Conservation (phyloP, 30 jellyfish, hydroid and myxozoan genomes). For the Pelagia noctiluca region DNA sequence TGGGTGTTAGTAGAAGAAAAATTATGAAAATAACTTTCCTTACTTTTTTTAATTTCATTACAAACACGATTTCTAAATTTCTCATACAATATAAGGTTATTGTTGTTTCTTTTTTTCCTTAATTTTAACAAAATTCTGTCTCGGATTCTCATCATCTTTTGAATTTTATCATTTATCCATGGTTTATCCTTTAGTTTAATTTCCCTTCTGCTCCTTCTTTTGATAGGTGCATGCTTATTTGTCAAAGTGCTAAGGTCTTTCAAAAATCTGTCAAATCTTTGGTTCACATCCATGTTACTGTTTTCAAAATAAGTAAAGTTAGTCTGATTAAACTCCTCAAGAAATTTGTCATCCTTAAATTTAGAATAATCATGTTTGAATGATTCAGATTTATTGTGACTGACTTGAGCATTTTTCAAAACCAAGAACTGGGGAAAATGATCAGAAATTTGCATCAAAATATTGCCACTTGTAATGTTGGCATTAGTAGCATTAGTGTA, state of each 20-base stretch:
- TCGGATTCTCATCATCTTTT: no score
- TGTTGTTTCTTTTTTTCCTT: constrained; percentile 12
- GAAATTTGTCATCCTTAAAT: constrained; percentile 32
- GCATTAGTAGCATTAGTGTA: constrained; percentile 33
- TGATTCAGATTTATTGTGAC: constrained; percentile 29
- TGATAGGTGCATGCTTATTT: constrained; percentile 46
- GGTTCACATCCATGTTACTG: constrained; percentile 43
- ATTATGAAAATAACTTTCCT: constrained; percentile 33
- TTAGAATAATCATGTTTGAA: constrained; percentile 42
- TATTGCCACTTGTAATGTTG: constrained; percentile 48
- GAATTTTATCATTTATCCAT: no score
- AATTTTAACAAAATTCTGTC: constrained; percentile 33
- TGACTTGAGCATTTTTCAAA: constrained; percentile 38
- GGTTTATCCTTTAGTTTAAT: constrained; percentile 36
- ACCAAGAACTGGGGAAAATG: constrained; percentile 57
- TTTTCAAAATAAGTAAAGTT: constrained; percentile 29
- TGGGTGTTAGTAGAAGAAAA: constrained; percentile 16
- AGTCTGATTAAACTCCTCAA: constrained; percentile 30
- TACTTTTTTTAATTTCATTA: constrained; percentile 41
- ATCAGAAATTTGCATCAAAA: constrained; percentile 42
- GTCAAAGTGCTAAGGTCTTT: constrained; percentile 30
- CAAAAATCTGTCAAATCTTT: constrained; percentile 25
- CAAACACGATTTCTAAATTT: constrained; percentile 37
- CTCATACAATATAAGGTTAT: constrained; percentile 25
- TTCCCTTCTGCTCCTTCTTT: constrained; percentile 38